phyloP scores from a whole-genome alignment of 2,888 invertebrate genomes.

The Melolontha melolontha region DNA sequence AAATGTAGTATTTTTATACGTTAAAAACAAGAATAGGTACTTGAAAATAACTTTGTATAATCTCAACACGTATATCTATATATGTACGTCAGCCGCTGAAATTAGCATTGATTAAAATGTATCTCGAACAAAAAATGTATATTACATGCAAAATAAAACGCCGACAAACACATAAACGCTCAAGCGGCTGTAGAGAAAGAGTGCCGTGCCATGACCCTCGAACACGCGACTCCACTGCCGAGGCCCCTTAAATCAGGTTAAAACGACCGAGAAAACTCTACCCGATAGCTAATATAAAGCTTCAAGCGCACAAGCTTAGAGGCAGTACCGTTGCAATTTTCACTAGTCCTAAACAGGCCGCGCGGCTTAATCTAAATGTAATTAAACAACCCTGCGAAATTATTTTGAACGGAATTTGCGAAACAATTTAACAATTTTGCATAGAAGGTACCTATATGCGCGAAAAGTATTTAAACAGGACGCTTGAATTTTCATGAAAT shows the following conservation, averaged over 20 bases:
- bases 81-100: slow-evolving; percentile 33
- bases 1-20: neutral
- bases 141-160: slow-evolving; percentile 31
- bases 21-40: slow-evolving; percentile 2
- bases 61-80: slow-evolving; percentile 7
- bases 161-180: neutral
- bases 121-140: slow-evolving; percentile 31
- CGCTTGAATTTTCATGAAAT: slow-evolving; percentile 1
- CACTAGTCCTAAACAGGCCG: neutral
- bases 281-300: slow-evolving; percentile 12
- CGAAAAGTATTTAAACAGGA: slow-evolving; percentile 6
- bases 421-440: slow-evolving; percentile 30
- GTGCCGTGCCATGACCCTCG: neutral
- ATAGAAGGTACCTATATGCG: neutral
- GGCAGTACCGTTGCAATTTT: slow-evolving; percentile 16
- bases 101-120: slow-evolving; percentile 36
- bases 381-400: slow-evolving; percentile 35
- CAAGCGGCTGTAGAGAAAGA: too few species aligned
- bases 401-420: slow-evolving; percentile 33
- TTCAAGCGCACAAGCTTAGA: slow-evolving; percentile 1
- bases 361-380: slow-evolving; percentile 18
- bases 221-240: slow-evolving; percentile 12
- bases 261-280: slow-evolving; percentile 6
- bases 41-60: slow-evolving; percentile 7
- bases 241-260: slow-evolving; percentile 27